A percentile compares a stretch with the other conserved stretches of the same genome.
Conservation (phyloP, 2,797 vertebrate genomes). For the Coluber constrictor region DNA sequence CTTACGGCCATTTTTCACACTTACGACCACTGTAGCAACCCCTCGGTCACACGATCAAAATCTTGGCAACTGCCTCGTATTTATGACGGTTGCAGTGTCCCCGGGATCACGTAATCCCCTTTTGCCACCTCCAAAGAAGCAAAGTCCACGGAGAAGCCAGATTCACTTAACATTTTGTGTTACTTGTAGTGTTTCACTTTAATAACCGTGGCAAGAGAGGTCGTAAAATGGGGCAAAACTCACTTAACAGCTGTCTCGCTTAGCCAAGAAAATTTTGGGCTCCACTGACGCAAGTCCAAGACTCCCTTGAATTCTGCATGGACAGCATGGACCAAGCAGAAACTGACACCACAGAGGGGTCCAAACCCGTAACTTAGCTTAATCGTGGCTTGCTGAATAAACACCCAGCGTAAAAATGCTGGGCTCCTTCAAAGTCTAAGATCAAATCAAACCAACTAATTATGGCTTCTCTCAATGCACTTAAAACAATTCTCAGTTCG, state of each 20-base stretch:
- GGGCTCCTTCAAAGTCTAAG: not conserved
- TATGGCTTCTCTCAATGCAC: not conserved
- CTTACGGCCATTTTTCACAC: not conserved
- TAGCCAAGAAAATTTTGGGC: not conserved
- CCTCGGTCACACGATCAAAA: too few relatives aligned
- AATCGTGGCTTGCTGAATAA: not conserved
- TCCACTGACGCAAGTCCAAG: not conserved
- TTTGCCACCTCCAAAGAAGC: too few relatives aligned
- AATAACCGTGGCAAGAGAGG: not conserved
- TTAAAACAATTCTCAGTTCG: not conserved
- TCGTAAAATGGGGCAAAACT: not conserved
- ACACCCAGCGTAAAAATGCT: not conserved
- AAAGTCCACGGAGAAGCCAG: too few relatives aligned
- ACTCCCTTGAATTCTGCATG: not conserved
- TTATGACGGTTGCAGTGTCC: too few relatives aligned
- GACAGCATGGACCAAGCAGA: not conserved
- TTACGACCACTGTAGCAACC: not conserved
- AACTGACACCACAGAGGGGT: not conserved
- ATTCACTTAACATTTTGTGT: not conserved
- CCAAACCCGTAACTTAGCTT: not conserved
- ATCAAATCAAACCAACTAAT: not conserved
- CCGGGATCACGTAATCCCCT: not conserved
- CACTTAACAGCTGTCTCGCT: not conserved
- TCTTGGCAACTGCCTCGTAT: too few relatives aligned
- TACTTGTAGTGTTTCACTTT: not conserved